Conservation (phyloP, 2,113 vertebrate species). For the Fulmarus glacialis region DNA sequence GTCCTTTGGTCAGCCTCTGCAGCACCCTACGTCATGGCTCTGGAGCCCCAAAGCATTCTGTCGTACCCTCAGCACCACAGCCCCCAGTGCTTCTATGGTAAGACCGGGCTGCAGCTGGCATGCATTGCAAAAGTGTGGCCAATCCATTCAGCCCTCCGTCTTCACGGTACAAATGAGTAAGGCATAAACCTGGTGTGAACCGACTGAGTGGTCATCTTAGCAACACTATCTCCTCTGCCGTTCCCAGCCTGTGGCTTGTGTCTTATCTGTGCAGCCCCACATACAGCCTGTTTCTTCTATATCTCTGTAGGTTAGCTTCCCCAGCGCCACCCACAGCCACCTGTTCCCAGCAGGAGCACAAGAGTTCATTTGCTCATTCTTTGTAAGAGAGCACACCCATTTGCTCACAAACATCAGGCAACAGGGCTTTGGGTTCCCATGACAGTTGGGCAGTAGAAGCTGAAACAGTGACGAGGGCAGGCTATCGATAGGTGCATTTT, state of each 20-base stretch:
- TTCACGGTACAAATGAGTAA: neutral
- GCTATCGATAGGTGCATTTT: neutral
- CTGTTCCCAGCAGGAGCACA: neutral
- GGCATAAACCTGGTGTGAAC: neutral
- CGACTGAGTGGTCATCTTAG: neutral
- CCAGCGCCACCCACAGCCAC: neutral
- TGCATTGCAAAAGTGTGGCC: neutral
- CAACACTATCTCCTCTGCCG: neutral
- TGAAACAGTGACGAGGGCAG: neutral
- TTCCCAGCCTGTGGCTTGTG: neutral
- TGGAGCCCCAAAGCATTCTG: neutral
- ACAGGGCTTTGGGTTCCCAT: neutral
- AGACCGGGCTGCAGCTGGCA: accelerated
- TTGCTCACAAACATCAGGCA: neutral
- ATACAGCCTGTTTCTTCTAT: neutral
- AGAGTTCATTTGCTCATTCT: neutral
- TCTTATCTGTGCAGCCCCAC: neutral
- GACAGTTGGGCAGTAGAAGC: neutral
- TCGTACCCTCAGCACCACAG: neutral
- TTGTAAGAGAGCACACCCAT: neutral
- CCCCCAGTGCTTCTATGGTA: neutral
- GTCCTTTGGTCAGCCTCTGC: neutral
- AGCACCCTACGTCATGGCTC: neutral
- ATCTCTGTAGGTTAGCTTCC: neutral
- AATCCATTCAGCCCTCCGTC: neutral